Conservation (phyloP, 2,113 vertebrate species). For the Hucho hucho region DNA sequence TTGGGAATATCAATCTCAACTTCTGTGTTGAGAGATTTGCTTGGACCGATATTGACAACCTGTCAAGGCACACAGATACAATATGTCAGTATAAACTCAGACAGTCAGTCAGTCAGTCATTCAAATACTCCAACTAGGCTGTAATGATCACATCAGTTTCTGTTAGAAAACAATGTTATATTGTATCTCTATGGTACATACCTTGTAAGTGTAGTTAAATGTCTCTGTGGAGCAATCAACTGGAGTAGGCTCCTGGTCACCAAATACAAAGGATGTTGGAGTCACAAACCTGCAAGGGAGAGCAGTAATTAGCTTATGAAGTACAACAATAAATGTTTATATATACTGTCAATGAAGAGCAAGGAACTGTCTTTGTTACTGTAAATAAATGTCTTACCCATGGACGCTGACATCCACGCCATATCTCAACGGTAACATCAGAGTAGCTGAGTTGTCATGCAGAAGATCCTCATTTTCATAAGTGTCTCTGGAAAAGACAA, state of each 20-base stretch:
- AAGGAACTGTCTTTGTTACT: background rate
- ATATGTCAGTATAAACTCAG: background rate
- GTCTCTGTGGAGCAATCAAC: conserved; percentile 80
- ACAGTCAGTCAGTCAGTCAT: background rate
- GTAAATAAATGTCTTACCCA: conserved; percentile 76
- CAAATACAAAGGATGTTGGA: conserved; percentile 85
- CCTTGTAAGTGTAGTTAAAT: conserved; percentile 91
- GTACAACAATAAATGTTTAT: too few species aligned
- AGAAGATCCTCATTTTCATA: conserved; percentile 70
- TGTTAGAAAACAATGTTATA: background rate
- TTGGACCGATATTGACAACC: conserved; percentile 88
- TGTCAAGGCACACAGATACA: conserved; percentile 47
- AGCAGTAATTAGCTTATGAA: background rate
- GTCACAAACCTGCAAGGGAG: conserved; percentile 77
- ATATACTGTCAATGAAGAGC: too few species aligned
- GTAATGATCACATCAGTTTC: background rate
- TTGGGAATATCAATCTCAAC: conserved; percentile 84
- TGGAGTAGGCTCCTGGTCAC: conserved; percentile 68
- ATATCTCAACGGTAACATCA: conserved; percentile 82
- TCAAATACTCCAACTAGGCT: background rate
- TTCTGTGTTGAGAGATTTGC: conserved; percentile 79
- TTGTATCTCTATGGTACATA: conserved; percentile 47
- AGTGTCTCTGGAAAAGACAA: conserved; percentile 77
- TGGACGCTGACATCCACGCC: conserved; percentile 80
- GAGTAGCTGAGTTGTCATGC: conserved; percentile 72